Conservation (phyloP, 2,113 vertebrate species). For the Toxotes jaculatrix region DNA sequence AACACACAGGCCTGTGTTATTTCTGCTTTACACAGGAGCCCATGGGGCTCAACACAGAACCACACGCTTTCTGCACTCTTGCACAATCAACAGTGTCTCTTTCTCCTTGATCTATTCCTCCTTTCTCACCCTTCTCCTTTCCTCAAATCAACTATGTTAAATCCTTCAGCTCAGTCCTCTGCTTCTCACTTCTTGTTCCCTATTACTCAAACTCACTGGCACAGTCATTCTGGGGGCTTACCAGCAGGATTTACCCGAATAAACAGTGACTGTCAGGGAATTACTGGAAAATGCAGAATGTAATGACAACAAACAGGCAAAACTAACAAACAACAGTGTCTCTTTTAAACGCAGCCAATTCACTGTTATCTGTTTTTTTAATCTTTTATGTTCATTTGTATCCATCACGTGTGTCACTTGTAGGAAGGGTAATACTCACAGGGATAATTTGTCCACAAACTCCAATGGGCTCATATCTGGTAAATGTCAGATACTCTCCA, state of each 20-base stretch:
- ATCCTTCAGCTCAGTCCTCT: constrained; percentile 47
- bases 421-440: constrained; percentile 89
- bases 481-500: constrained; percentile 98
- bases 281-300: constrained; percentile 86
- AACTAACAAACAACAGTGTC: constrained; percentile 18
- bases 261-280: constrained; percentile 75
- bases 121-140: constrained; percentile 69
- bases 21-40: constrained; percentile 79
- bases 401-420: constrained; percentile 60
- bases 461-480: constrained; percentile 97
- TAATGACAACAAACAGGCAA: constrained; percentile 86
- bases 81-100: constrained; percentile 74
- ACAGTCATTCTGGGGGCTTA: constrained; percentile 49
- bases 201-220: constrained; percentile 60
- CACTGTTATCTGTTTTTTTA: constrained; percentile 27
- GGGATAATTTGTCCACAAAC: constrained; percentile 99
- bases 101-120: constrained; percentile 70
- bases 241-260: constrained; percentile 66
- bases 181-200: constrained; percentile 59
- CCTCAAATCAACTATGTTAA: constrained; percentile 48
- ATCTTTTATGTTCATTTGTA: constrained; percentile 54
- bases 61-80: constrained; percentile 77
- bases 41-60: constrained; percentile 76
- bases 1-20: constrained; percentile 79
- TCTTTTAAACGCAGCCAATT: constrained; percentile 50